Conservation (phyloP, 2,797 vertebrate species). For the Myotis daubentonii region DNA sequence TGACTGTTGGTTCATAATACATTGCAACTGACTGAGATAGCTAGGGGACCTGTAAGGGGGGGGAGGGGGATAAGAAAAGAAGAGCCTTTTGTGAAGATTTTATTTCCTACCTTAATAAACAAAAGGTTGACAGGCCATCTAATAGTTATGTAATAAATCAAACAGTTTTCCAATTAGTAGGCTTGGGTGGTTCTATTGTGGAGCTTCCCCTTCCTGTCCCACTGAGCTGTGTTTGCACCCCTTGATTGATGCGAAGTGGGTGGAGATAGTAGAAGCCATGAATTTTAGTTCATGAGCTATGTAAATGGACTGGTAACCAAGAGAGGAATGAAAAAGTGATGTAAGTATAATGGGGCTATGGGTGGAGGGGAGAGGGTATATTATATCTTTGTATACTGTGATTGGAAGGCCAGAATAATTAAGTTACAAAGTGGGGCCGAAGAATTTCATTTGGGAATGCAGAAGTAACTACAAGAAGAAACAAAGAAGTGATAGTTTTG, state of each 20-base stretch:
- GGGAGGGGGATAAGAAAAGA: not conserved
- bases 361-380: not conserved
- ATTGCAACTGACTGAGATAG: not conserved
- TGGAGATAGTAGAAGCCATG: not conserved
- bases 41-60: not conserved
- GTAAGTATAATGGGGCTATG: not conserved
- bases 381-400: not conserved
- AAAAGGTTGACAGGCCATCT: not conserved
- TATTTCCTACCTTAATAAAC: not conserved
- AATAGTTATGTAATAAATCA: not conserved
- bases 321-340: not conserved
- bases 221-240: not conserved
- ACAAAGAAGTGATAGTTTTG: not conserved
- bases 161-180: not conserved
- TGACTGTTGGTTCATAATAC: constrained; percentile 4
- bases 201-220: not conserved
- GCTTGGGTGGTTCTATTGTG: not conserved
- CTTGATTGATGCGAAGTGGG: not conserved
- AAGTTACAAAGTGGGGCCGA: not conserved
- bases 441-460: not conserved
- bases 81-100: not conserved
- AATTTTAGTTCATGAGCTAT: not conserved
- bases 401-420: not conserved
- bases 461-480: not conserved
- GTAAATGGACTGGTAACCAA: not conserved